Evolutionary conservation across 2,888 invertebrate species (phyloP), one percentile per base, ranked within the genome.

Genomic region (Laothoe populi): DNA sequence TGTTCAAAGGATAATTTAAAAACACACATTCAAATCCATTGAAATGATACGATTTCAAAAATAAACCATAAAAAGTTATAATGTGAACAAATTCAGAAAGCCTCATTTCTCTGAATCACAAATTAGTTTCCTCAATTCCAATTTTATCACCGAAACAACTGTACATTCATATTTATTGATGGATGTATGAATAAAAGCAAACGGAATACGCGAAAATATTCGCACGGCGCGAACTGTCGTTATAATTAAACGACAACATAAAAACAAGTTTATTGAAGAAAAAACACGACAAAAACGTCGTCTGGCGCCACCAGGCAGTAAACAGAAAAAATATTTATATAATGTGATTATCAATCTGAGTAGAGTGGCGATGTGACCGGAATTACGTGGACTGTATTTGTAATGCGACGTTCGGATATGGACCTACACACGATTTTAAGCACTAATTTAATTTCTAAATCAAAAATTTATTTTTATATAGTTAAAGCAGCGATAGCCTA

Each of bases 271-370:
- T 61, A 60, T 11, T 49, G 53, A 21, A 26, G n/a, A 49, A 53
- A 61, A 40, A 42, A 53, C 26, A 53, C 57, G 19, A 26, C 57
- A 68, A 66, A 69, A 71, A 73, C 44, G 61, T 57, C 31, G 57
- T 61, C 68, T 81, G 89, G 90, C 90, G 90, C 90, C 90, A 82
- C 78, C 72, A 77, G 70, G 78, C 70, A 68, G 80, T 75, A 75
- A 78, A 75, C 68, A 70, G 64, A 81, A 81, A 70, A 67, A 72
- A 73, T 77, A 79, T 78, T 79, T 79, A 77, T 76, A 72, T 82
- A 77, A 86, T 83, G 81, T 86, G 82, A 88, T 88, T 87, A 88
- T 89, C 87, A 87, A 86, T 84, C 78, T 71, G 74, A 72, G 72
- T 75, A 69, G 72, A 71, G 72, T 67, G 60, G 64, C 62, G 70